Conservation (phyloP, 2,797 vertebrate genomes). For the Sebastes taczanowskii region DNA sequence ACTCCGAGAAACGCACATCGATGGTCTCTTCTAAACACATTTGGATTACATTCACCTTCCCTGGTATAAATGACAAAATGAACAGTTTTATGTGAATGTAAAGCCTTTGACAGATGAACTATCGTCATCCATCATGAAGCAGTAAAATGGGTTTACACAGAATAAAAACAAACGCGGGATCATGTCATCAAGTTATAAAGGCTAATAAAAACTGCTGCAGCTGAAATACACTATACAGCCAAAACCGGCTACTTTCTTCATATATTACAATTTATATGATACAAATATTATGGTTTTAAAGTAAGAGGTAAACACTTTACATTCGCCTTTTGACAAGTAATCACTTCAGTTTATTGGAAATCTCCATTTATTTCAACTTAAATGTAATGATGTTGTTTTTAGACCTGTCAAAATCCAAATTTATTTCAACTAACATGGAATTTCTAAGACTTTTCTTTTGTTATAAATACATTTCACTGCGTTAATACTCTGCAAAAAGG, state of each 20-base stretch:
- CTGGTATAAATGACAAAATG: conserved; percentile 1
- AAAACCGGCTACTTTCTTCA: conserved; percentile 2
- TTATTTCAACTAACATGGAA: neutral
- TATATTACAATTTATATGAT: conserved; percentile 46
- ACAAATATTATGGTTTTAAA: conserved; percentile 32
- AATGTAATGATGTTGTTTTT: neutral
- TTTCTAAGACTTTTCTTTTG: neutral
- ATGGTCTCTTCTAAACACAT: neutral
- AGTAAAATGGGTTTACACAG: conserved; percentile 16
- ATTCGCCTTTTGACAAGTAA: neutral
- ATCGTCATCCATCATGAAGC: neutral
- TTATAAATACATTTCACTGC: neutral
- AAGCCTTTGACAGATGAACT: neutral
- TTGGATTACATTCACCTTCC: neutral
- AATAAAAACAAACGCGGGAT: conserved; percentile 15
- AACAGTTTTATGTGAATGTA: neutral
- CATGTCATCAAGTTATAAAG: conserved; percentile 14
- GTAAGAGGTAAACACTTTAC: neutral
- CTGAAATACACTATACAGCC: conserved; percentile 19
- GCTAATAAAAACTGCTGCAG: conserved; percentile 27
- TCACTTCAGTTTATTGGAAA: neutral
- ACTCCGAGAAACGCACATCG: neutral
- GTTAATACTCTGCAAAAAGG: neutral
- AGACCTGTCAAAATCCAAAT: neutral
- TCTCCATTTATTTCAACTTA: neutral